phyloP scores from a whole-genome alignment of 2,797 vertebrate species.

The Onychomys torridus region DNA sequence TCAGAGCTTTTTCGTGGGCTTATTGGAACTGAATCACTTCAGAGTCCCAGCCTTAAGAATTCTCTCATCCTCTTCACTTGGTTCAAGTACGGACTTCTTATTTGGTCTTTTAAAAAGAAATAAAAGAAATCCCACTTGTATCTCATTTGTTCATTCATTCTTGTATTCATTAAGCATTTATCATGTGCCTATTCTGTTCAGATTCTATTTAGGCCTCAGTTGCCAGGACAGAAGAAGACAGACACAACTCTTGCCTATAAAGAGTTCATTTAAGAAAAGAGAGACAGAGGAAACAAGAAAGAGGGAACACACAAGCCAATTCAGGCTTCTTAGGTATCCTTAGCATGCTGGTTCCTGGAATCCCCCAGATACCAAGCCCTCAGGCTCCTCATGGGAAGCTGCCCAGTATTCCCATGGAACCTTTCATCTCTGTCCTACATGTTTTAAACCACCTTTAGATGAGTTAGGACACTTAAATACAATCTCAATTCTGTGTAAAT shows the following conservation, averaged over 20 bases:
- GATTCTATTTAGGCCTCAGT: background rate
- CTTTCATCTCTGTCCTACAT: background rate
- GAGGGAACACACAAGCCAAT: background rate
- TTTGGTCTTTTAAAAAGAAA: background rate
- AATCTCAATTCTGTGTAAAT: background rate
- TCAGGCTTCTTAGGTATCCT: background rate
- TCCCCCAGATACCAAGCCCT: too few species aligned
- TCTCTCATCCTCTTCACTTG: background rate
- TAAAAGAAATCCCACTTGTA: background rate
- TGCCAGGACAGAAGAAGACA: background rate
- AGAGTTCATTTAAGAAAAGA: background rate
- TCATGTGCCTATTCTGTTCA: rapidly evolving
- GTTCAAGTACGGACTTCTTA: background rate
- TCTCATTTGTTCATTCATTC: background rate
- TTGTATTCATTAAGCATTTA: background rate
- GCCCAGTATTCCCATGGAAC: background rate
- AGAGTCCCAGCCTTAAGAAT: background rate
- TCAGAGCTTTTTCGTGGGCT: background rate
- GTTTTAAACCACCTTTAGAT: background rate
- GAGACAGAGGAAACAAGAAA: background rate
- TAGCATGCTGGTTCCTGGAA: background rate
- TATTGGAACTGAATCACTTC: background rate
- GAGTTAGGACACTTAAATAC: background rate
- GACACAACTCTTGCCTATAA: background rate
- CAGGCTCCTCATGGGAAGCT: background rate